These are phyloP conservation scores for Phania funesta DNA, from an alignment of 2,888 invertebrate species.

Conservation along the genomic window DNA sequence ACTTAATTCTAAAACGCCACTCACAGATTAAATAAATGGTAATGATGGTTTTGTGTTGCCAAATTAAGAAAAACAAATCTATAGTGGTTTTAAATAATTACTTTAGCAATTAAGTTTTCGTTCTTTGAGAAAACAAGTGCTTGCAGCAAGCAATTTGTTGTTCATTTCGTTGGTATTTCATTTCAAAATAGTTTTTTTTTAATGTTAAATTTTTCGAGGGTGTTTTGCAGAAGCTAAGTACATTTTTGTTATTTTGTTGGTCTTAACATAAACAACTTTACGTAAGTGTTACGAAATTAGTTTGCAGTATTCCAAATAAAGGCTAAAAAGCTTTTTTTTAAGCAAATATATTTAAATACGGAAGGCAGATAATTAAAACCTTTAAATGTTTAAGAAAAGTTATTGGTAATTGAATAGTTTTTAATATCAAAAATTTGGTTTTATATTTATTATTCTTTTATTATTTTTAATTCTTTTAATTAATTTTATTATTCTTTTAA, in stretches of 20 bases:
- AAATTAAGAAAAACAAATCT: conserved; percentile 16
- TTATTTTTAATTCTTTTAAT: too few relatives aligned
- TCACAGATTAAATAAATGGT: too few relatives aligned
- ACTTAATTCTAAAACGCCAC: not conserved
- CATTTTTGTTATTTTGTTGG: not conserved
- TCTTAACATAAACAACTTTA: not conserved
- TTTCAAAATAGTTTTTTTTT: not conserved
- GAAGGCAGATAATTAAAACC: too few relatives aligned
- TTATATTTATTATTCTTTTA: too few relatives aligned
- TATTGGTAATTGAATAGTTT: too few relatives aligned
- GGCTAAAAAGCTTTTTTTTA: not conserved
- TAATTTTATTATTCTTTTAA: too few relatives aligned
- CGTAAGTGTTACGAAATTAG: not conserved
- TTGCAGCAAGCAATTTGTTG: too few relatives aligned
- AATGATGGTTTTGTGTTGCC: not conserved
- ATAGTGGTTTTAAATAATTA: not conserved
- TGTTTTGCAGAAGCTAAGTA: not conserved
- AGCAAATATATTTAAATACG: too few relatives aligned
- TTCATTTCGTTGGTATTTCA: too few relatives aligned
- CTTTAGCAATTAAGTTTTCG: not conserved
- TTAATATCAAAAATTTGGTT: too few relatives aligned
- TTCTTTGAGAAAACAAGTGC: too few relatives aligned
- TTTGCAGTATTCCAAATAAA: not conserved
- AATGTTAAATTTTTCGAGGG: not conserved
- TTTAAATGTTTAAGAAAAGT: too few relatives aligned